Evolutionary conservation across 1,140 invertebrate species (phyloP).

Genomic region (Zaprionus ghesquierei): DNA sequence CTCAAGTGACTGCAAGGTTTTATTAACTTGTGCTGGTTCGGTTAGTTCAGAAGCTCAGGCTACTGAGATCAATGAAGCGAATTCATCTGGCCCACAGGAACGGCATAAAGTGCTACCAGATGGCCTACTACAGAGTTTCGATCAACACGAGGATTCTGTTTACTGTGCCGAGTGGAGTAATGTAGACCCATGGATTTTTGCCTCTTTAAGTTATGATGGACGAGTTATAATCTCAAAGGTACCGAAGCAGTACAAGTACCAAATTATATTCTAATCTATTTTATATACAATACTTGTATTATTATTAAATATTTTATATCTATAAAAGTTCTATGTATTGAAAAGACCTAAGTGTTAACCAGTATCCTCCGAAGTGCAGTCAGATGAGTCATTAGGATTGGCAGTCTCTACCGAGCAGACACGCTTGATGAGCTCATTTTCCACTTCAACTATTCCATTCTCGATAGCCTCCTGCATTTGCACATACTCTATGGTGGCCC

Average conservation of each 20-base stretch:
- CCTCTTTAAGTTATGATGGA: slow-evolving; percentile 98
- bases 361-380: slow-evolving; percentile 81
- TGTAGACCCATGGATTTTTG: slow-evolving; percentile 99
- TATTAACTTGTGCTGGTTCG: slow-evolving; percentile 92
- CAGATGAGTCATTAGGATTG: slow-evolving; percentile 81
- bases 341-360: slow-evolving; percentile 43
- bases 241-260: slow-evolving; percentile 95
- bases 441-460: slow-evolving; percentile 72
- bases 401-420: slow-evolving; percentile 77
- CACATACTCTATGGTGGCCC: slow-evolving; percentile 77
- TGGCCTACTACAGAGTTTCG: slow-evolving; percentile 91
- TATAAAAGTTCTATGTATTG: background rate
- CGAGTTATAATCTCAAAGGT: slow-evolving; percentile 96
- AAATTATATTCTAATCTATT: slow-evolving; percentile 87
- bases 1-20: slow-evolving; percentile 96
- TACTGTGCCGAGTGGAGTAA: slow-evolving; percentile 98
- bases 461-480: slow-evolving; percentile 82
- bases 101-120: slow-evolving; percentile 84
- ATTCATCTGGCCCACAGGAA: slow-evolving; percentile 80
- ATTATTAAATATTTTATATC: slow-evolving; percentile 10
- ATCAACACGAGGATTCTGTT: slow-evolving; percentile 99
- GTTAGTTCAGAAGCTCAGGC: slow-evolving; percentile 89
- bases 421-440: slow-evolving; percentile 78
- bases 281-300: slow-evolving; percentile 32
- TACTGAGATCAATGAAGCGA: slow-evolving; percentile 21